Conservation (phyloP, 2,113 vertebrate species). For the Petrocephalus microphthalmus region DNA sequence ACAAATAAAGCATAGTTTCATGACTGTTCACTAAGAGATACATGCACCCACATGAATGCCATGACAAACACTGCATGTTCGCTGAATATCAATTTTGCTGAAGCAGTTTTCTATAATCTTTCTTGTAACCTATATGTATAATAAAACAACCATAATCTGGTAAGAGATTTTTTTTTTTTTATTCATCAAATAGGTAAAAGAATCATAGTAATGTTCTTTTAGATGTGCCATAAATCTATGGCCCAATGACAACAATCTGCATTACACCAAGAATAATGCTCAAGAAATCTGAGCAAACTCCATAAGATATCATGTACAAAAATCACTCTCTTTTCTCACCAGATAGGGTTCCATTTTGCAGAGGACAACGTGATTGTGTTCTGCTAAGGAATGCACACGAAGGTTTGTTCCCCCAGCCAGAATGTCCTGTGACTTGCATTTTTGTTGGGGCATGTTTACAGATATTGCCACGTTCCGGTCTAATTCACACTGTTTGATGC, state of each 20-base stretch:
- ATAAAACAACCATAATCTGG: not conserved
- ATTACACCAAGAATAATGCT: not conserved
- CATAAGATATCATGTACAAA: not conserved
- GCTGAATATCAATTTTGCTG: not conserved
- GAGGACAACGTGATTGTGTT: not conserved
- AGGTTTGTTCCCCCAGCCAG: not conserved
- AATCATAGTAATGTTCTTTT: not conserved
- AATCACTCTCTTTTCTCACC: not conserved
- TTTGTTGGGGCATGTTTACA: not conserved
- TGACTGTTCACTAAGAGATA: not conserved
- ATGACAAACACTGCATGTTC: not conserved
- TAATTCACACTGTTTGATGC: not conserved
- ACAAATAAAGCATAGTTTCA: not conserved
- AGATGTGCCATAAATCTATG: not conserved
- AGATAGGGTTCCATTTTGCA: not conserved
- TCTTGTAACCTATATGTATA: not conserved
- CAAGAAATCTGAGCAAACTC: not conserved
- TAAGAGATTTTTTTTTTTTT: not conserved
- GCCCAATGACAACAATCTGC: not conserved
- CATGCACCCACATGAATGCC: not conserved
- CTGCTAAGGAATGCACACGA: not conserved
- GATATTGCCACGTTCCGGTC: not conserved
- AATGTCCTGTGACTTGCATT: not conserved
- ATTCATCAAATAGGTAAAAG: not conserved
- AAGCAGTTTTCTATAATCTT: not conserved